Base-by-base conservation (phyloP, 2,888 invertebrate species). In the Therioaphis trifolii region DNA sequence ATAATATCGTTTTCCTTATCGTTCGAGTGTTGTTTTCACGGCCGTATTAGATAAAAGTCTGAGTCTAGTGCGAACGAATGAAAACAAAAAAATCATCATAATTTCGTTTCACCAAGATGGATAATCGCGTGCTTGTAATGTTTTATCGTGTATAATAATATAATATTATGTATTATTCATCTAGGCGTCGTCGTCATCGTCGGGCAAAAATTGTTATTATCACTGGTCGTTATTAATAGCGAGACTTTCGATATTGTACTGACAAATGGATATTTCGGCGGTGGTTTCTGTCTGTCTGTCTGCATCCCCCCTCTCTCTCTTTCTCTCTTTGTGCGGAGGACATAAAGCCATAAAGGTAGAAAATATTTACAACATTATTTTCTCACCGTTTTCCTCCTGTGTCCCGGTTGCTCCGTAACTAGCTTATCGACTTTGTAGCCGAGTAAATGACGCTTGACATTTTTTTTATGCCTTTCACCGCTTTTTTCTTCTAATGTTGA, bases 11-110 rank as follows among this genome's bases (percentile, higher is more conserved):
- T 78, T 78, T 69, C 77, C 78, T 78, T 78, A 78, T 78, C 61
- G 80, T 80, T 80, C 71, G 71, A 80, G 80, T 80, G 80, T 46
- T 69, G 69, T 78, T 77, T 78, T 78, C 68, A 78, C 78, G 78
- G 68, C 68, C 68, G 68, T 68, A 77, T 63, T 66, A 52, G 49
- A 77, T 77, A 66, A 77, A 52, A 61, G 14, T 29, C 52, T 14
- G n/a, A 29, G 72, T 5, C 72, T 24, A 15, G 4, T n/a, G 12
- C 40, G 1, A 69, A 15, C n/a, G 29, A 35, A 63, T 29, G 11
- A 61, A 75, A 78, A 68, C 35, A 61, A 27, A 66, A 66, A 66
- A 66, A 66, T 27, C 18, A 52, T 43, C n/a, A 76, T 43, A 61
- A 61, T 76, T 61, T 68, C 35, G 66, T 78, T 78, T 52, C 66